Conservation (phyloP, 2,888 invertebrate species). For the Drosophila heteroneura region DNA sequence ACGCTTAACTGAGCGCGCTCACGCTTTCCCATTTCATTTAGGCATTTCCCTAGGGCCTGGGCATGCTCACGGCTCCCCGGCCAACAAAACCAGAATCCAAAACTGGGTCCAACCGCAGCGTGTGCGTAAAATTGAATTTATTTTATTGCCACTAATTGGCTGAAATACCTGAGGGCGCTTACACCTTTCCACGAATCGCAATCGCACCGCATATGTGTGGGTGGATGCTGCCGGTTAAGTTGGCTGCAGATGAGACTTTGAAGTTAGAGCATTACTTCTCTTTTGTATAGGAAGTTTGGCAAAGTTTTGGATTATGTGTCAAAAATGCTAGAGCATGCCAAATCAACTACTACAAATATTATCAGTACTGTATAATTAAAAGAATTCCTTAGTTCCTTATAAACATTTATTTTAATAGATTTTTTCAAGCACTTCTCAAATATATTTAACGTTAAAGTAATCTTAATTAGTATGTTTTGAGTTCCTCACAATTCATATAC, state of each 20-base stretch:
- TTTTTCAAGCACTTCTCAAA: neutral
- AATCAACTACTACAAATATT: neutral
- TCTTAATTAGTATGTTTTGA: neutral
- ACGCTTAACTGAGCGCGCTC: constrained; percentile 65
- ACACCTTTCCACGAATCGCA: constrained; percentile 26
- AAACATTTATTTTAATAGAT: neutral
- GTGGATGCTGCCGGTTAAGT: constrained; percentile 1
- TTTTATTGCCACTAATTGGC: constrained; percentile 84
- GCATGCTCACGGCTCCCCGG: neutral
- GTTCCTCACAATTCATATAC: neutral
- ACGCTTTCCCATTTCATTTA: neutral
- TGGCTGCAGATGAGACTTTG: neutral
- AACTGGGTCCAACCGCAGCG: constrained; percentile 62
- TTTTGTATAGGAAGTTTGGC: constrained; percentile 30
- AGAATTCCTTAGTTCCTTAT: neutral
- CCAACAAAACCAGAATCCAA: constrained; percentile 18
- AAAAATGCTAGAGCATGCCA: neutral
- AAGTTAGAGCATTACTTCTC: constrained; percentile 14
- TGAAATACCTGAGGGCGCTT: constrained; percentile 80
- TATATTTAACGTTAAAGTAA: neutral
- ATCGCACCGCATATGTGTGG: constrained; percentile 24
- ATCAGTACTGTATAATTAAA: neutral
- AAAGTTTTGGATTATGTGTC: neutral
- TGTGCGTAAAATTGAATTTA: constrained; percentile 83
- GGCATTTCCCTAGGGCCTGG: constrained; percentile 31